Base-by-base conservation (phyloP, 2,797 vertebrate genomes). In the Myripristis murdjan region DNA sequence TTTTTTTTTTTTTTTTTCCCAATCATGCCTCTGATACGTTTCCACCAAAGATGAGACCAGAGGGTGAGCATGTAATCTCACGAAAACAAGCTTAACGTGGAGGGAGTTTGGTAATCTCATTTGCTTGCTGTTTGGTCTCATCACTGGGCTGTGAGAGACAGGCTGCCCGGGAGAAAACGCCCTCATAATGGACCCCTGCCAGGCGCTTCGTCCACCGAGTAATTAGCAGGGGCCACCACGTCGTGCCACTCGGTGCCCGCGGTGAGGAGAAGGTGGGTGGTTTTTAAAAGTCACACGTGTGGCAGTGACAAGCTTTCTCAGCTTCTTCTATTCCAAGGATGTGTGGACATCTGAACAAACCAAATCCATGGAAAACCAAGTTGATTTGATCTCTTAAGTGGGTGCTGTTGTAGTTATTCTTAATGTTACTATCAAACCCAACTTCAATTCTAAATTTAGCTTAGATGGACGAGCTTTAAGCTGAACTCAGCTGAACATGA, bases 141-240 rank as follows among this genome's bases (percentile, higher is more conserved):
- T 82, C 59, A 68, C 53, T 76, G 62, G 61, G 59, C 64, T 81
- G 70, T 3, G 39, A 55, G 56, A 80, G 66, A 62, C 69, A 60
- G 56, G 64, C 46, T 62, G 37, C 73, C 74, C 67, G 14, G 23
- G 41, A 66, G 67, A 75, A 64, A 67, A 41, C 55, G 28, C 59
- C 68, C 23, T 72, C 54, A 6, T 63, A 39, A 60, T 73, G 64
- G 62, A 74, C 66, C 62, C 51, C 77, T 18, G 68, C 74, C 56
- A 37, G 47, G 26, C 57, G 22, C 60, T 72, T 52, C 0, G 24
- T 62, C 71, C 53, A 37, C 83, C 75, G 44, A 82, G 52, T 73
- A 83, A 84, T 61, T 79, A 70, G 64, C 81, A 70, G 49, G 6
- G 11, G 49, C 56, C 41, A 16, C 69, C 84, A 73, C 35, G 35